Evolutionary conservation across 2,113 vertebrate genomes (phyloP).

Genomic region (Benthochromis sp.): DNA sequence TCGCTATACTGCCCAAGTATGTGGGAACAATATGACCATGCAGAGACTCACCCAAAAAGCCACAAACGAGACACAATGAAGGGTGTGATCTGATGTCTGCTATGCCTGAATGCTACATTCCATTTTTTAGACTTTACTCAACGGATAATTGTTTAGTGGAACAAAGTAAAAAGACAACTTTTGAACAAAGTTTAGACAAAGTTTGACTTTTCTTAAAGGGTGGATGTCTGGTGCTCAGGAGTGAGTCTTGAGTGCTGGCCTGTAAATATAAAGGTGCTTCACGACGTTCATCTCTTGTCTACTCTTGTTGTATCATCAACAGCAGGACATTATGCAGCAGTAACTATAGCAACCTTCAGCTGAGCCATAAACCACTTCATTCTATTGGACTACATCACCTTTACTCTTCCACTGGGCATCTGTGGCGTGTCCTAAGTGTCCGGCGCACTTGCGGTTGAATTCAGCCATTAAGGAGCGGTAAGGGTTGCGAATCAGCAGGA

Average conservation of each 20-base stretch:
- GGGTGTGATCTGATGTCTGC: not conserved
- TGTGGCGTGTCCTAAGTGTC: constrained; percentile 92
- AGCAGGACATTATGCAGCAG: not conserved
- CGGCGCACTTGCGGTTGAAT: constrained; percentile 93
- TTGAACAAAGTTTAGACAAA: not conserved
- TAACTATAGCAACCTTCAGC: not conserved
- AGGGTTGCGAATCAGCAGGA: constrained; percentile 91
- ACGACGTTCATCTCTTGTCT: not conserved
- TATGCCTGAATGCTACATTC: not conserved
- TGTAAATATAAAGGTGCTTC: not conserved
- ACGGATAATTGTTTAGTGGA: not conserved
- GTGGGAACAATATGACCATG: not conserved
- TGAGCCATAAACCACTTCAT: not conserved
- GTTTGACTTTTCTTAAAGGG: not conserved
- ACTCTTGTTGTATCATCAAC: not conserved
- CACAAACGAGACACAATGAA: not conserved
- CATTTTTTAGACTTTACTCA: not conserved
- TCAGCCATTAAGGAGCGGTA: constrained; percentile 91
- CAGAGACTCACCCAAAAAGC: not conserved
- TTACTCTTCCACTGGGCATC: constrained; percentile 92
- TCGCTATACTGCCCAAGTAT: fast-evolving
- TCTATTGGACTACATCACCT: constrained; percentile 66
- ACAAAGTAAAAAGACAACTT: not conserved
- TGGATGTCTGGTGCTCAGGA: not conserved
- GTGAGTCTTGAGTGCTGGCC: not conserved